Evolutionary conservation across 2,113 vertebrate genomes (phyloP), one percentile per base, ranked within the genome.

Genomic region (Henicopernis longicauda): DNA sequence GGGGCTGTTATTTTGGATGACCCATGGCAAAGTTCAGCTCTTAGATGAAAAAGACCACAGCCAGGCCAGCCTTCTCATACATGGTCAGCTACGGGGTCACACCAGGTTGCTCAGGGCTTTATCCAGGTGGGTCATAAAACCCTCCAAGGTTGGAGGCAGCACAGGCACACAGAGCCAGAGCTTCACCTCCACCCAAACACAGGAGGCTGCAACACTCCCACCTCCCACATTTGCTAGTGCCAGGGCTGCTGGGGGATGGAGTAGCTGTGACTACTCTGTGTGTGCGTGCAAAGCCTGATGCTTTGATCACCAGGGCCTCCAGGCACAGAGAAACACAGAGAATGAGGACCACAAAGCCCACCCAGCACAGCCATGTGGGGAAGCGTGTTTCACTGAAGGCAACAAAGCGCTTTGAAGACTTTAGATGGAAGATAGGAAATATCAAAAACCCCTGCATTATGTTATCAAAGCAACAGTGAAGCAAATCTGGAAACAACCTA

Each of bases 121-220:
- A 50, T 40, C 49, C 29, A 21, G 27, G 15, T 18, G 59, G 32
- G 26, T 9, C 17, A 31, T 5, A 10, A 47, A 74, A 32, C 15
- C n/a, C 21, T 54, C 61, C 49, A 31, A 52, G 31, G 50, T 3
- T 8, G 5, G 69, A 45, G n/a, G 20, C 47, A 58, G 16, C 20
- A 4, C 1, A 0, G 23, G 7, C 0, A 1, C 25, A 5, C 0
- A 0, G 26, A 63, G 40, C 31, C 78, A n/a, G 32, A 77, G 8
- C 65, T 44, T 29, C 25, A 38, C 15, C 29, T 40, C 49, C 67
- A 16, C 7, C 49, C 36, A 14, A 50, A 18, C 13, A 32, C 3
- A 3, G 26, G 67, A 23, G 19, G 40, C 18, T 44, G 23, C 40
- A 45, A 10, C 1, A 2, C 6, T n/a, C 42, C 42, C 36, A 7